Conservation (phyloP, 2,113 vertebrate genomes). For the Bagarius yarrelli region DNA sequence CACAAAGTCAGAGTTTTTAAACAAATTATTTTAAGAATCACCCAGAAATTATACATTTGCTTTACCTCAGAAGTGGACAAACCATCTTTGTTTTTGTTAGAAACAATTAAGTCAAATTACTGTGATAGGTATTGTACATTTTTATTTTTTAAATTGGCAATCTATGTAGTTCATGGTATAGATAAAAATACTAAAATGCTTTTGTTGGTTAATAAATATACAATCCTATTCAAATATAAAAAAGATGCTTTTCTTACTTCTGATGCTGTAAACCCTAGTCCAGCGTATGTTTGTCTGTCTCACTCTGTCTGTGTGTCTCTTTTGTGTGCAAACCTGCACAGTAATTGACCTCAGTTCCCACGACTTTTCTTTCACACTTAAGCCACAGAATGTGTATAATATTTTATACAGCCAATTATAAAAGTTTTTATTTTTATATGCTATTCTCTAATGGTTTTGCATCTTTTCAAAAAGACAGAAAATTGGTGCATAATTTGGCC, state of each 20-base stretch:
- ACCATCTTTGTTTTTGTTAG: background rate
- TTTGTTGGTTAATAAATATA: no score
- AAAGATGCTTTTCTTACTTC: background rate
- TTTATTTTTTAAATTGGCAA: no score
- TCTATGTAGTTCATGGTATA: no score
- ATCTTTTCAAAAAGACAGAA: background rate
- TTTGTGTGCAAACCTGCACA: constrained; percentile 13
- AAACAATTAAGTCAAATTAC: background rate
- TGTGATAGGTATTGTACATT: no score
- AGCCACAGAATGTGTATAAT: constrained; percentile 13
- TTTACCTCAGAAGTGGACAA: constrained; percentile 20
- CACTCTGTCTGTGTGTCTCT: background rate
- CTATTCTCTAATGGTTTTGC: background rate
- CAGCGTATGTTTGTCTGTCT: no score
- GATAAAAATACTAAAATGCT: no score
- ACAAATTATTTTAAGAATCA: constrained; percentile 28
- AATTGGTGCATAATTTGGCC: background rate
- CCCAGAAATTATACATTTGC: constrained; percentile 33
- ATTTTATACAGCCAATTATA: constrained; percentile 6
- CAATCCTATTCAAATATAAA: background rate
- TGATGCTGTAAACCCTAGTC: background rate
- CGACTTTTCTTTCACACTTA: constrained; percentile 29
- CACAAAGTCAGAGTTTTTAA: background rate
- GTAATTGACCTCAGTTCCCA: constrained; percentile 43
- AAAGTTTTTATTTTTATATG: constrained; percentile 1